Evolutionary conservation across 1,140 invertebrate species (phyloP), one percentile per base, ranked within the genome.

Genomic region (Bicyclus anynana): DNA sequence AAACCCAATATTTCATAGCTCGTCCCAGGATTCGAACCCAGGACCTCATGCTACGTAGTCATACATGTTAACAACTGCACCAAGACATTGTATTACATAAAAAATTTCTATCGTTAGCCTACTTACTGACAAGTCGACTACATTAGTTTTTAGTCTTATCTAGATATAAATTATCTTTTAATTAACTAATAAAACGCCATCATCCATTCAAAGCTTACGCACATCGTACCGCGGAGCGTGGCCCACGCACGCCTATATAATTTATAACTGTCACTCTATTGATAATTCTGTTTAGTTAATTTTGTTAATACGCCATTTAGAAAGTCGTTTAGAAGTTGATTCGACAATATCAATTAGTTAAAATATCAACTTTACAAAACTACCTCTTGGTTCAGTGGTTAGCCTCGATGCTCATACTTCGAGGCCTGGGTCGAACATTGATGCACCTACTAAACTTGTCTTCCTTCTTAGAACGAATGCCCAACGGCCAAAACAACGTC

Each of bases 281-380:
- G 47, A 50, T 56, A 40, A 42, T 49, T 7, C 44, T 55, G 14
- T 40, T 56, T 42, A 47, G 35, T 49, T 40, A 40, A 40, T 49
- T 56, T 49, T 20, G 17, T 47, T 40, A 40, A 40, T 40, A 40
- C 37, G 9, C 37, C 14, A 59, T 59, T 59, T 59, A 52, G 56
- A 59, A 59, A 59, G 56, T 47, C 23, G 56, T 59, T 48, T 52
- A 44, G 13, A 52, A 52, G 17, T 46, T 13, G 49, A 29, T 26
- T 51, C 38, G 33, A 26, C 50, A 52, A 40, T 40, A 40, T 29
- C 38, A 37, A 55, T 48, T 35, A 44, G 38, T 9, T 17, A 26
- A 13, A 53, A 5, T 26, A 12, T 14, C 21, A 53, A 53, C 37
- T 40, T 40, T 40, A 40, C n/a, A n/a, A n/a, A n/a, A n/a, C n/a